A percentile compares a stretch with the other conserved stretches of the same genome.
These are phyloP conservation scores for Entomobrya proxima DNA, from an alignment of 2,888 invertebrate genomes.

Conservation along the genomic window DNA sequence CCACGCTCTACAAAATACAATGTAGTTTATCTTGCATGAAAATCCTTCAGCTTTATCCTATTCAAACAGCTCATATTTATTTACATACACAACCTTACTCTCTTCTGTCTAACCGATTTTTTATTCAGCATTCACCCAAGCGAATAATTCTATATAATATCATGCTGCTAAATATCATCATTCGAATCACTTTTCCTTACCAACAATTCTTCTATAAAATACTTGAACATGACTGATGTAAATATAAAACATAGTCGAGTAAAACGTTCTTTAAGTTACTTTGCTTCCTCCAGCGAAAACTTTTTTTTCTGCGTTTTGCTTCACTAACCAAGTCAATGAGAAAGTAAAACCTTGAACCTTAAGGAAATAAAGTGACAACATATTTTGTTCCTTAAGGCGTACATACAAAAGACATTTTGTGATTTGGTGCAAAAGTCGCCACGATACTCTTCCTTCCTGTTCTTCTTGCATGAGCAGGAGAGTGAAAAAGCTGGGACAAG, in stretches of 20 bases:
- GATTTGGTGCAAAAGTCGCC: neutral
- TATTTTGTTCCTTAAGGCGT: conserved; percentile 36
- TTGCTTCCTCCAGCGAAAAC: neutral
- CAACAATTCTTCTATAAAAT: neutral
- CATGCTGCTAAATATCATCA: conserved; percentile 14
- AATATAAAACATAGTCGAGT: neutral
- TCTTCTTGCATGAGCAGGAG: neutral
- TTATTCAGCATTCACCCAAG: neutral
- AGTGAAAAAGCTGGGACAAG: neutral
- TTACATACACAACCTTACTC: neutral
- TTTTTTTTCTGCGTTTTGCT: neutral
- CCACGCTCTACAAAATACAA: neutral
- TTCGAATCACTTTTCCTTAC: neutral
- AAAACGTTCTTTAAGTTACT: neutral
- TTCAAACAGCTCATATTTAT: neutral
- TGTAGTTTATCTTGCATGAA: conserved; percentile 31
- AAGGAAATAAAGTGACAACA: conserved; percentile 15
- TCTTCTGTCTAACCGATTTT: neutral
- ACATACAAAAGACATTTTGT: conserved; percentile 22
- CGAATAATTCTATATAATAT: neutral
- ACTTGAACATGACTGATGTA: neutral
- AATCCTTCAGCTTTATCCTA: neutral
- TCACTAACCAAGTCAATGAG: conserved; percentile 29
- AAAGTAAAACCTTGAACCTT: conserved; percentile 45
- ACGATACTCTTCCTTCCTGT: neutral